Evolutionary conservation across 2,888 invertebrate genomes (phyloP), one percentile per base, ranked within the genome.

Genomic region (Acleris laterana): DNA sequence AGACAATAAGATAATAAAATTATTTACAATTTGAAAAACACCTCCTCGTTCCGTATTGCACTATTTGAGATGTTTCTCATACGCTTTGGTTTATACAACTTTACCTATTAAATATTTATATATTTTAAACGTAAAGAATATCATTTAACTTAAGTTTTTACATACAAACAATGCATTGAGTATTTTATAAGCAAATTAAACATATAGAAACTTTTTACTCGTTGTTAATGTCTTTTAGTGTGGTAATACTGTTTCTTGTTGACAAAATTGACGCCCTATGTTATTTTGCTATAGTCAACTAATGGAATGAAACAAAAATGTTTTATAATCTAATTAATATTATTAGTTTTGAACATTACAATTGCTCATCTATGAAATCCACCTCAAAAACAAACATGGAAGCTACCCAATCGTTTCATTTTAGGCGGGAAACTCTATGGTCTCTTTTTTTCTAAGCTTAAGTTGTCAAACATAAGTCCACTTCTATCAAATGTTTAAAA

Each of bases 1-100:
- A 60, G 46, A 57, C 56, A 57, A 49, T 57, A 38, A 63, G 62
- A 62, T 28, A 60, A 55, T 56, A 66, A 17, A 56, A 49, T 19
- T 66, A 66, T 66, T 62, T 66, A 66, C 66, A 66, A 11, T 22
- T 42, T 19, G 61, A 62, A 64, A 56, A 61, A 66, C 66, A 46
- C 51, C 66, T 48, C 57, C 16, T 16, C 16, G 28, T 51, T 56
- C 6, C 62, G 56, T 66, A 66, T 66, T 66, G 66, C 66, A 66
- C 66, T 62, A 46, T 19, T 22, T 57, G 51, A 57, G 66, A 57
- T 28, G 66, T 48, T 38, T 52, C 28, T 57, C 56, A 25, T 25
- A 42, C 46, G 25, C 66, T 66, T 66, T 66, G 66, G 66, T 66
- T 66, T 61, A 52, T 61, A 65, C 25, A 65, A 44, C 17, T 49